A percentile compares a stretch with the other conserved stretches of the same genome.
These are phyloP conservation scores for Prochilodus magdalenae DNA, from an alignment of 2,113 vertebrate species.

Conservation along the genomic window DNA sequence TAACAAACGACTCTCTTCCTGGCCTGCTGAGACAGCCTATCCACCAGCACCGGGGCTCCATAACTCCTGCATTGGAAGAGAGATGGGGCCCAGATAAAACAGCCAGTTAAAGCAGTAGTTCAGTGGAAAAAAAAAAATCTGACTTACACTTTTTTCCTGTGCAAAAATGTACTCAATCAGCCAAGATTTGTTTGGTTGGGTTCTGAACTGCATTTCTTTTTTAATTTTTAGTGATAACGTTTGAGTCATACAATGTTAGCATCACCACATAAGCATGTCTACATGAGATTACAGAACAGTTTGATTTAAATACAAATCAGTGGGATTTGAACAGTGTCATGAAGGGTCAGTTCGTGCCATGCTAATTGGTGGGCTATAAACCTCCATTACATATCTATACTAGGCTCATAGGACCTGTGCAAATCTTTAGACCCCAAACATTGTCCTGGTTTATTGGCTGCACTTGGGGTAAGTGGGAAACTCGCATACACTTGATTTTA, in stretches of 20 bases:
- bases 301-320: too few species aligned
- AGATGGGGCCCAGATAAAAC: background rate
- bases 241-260: background rate
- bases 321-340: too few species aligned
- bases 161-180: background rate
- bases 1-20: constrained; percentile 41
- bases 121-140: background rate
- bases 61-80: constrained; percentile 25
- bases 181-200: background rate
- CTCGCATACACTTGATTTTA: background rate
- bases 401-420: too few species aligned
- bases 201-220: background rate
- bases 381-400: too few species aligned
- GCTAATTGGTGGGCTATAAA: too few species aligned
- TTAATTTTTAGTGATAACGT: background rate
- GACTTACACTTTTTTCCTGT: background rate
- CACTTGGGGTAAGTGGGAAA: too few species aligned
- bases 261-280: background rate
- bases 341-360: too few species aligned
- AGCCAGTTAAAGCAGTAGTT: background rate
- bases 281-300: too few species aligned
- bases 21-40: constrained; percentile 42
- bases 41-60: constrained; percentile 10
- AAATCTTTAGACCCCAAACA: too few species aligned
- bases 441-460: too few species aligned